These are phyloP conservation scores for Diplodus puntazzo DNA, from an alignment of 2,797 vertebrate genomes.

Conservation along the genomic window DNA sequence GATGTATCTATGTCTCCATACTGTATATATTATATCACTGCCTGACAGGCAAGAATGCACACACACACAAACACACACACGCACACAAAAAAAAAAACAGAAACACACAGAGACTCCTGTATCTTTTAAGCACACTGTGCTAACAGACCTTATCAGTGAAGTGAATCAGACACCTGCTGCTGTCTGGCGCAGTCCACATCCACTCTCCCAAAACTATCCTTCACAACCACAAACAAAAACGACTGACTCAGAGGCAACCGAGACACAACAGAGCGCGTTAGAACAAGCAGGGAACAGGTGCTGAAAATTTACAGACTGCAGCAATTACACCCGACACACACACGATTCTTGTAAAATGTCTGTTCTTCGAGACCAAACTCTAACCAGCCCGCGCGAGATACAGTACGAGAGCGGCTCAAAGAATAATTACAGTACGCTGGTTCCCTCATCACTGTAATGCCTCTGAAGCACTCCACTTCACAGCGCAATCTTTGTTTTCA, in stretches of 20 bases:
- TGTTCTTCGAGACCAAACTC: constrained; percentile 46
- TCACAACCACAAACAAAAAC: constrained; percentile 56
- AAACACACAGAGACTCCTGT: constrained; percentile 22
- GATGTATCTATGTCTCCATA: constrained; percentile 42
- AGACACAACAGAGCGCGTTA: constrained; percentile 57
- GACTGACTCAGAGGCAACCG: constrained; percentile 16
- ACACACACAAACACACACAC: constrained; percentile 10
- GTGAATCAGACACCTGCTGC: constrained; percentile 78
- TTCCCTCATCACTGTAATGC: constrained; percentile 26
- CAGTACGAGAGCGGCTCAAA: constrained; percentile 33
- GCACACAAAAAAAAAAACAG: constrained; percentile 2
- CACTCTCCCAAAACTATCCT: constrained; percentile 64
- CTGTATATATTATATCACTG: constrained; percentile 38
- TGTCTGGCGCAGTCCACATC: constrained; percentile 49
- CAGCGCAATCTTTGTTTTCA: constrained; percentile 31
- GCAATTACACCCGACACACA: constrained; percentile 51
- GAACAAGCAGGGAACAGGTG: constrained; percentile 63
- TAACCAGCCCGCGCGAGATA: constrained; percentile 7
- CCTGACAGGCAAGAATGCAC: constrained; percentile 26
- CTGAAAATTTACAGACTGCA: constrained; percentile 29
- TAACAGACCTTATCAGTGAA: constrained; percentile 70
- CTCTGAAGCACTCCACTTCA: constrained; percentile 34
- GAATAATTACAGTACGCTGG: constrained; percentile 26
- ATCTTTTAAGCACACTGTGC: constrained; percentile 51
- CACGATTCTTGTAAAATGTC: constrained; percentile 1